These are phyloP conservation scores for Brachionus koreanus DNA, from an alignment of 1,140 invertebrate genomes.

Conservation along the genomic window DNA sequence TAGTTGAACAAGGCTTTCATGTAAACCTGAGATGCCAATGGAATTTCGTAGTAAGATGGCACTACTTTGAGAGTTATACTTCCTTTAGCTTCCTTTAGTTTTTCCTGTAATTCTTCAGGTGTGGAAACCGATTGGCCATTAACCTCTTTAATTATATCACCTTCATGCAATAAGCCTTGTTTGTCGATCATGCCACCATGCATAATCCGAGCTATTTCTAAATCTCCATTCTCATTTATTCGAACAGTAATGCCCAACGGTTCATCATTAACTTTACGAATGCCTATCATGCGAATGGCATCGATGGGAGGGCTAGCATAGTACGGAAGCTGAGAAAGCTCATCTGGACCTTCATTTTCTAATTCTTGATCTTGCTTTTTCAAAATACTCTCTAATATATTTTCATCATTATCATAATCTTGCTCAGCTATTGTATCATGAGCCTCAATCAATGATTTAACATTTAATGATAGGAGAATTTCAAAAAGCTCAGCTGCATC, in stretches of 20 bases:
- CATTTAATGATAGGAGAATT: not conserved
- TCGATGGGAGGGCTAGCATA: conserved; percentile 35
- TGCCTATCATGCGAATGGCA: conserved; percentile 41
- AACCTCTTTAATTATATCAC: conserved; percentile 84
- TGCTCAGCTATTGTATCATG: conserved; percentile 36
- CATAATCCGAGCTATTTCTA: conserved; percentile 87
- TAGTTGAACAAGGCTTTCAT: conserved; percentile 89
- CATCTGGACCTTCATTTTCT: not conserved
- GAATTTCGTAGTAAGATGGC: conserved; percentile 64
- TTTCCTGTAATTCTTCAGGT: conserved; percentile 80
- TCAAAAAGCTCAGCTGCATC: conserved; percentile 18
- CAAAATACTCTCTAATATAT: conserved; percentile 8
- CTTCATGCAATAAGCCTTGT: conserved; percentile 75
- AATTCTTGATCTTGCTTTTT: conserved; percentile 41
- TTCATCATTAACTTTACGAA: conserved; percentile 27
- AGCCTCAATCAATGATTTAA: not conserved
- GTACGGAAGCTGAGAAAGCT: conserved; percentile 22
- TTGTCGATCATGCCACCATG: conserved; percentile 85
- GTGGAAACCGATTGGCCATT: conserved; percentile 75
- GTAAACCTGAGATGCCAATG: conserved; percentile 62
- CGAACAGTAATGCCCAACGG: conserved; percentile 71
- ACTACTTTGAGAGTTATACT: conserved; percentile 79
- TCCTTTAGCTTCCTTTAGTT: conserved; percentile 75
- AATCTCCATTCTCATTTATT: conserved; percentile 71
- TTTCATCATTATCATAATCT: conserved; percentile 42